These are phyloP conservation scores for Pseudochirops corinnae DNA, from an alignment of 2,797 vertebrate species.

Conservation along the genomic window DNA sequence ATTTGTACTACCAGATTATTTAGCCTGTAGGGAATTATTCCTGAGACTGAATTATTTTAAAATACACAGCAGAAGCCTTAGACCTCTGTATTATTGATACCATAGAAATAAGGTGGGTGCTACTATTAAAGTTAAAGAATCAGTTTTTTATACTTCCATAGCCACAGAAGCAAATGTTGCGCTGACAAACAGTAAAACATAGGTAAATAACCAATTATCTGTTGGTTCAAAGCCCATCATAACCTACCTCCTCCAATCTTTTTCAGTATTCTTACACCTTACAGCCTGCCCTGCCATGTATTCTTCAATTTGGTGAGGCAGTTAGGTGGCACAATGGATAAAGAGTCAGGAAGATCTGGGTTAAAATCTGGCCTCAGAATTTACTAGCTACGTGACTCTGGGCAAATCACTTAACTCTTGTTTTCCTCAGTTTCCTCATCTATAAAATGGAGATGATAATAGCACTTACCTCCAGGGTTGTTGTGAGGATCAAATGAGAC, in stretches of 20 bases:
- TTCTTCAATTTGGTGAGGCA: not conserved
- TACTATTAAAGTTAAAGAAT: constrained; percentile 36
- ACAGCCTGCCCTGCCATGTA: not conserved
- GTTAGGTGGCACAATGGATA: not conserved
- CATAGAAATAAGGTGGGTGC: not conserved
- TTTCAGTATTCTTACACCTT: not conserved
- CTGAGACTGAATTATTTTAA: constrained; percentile 28
- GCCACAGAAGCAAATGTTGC: not conserved
- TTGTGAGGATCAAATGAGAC: not conserved
- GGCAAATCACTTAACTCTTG: not conserved
- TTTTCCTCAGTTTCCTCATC: not conserved
- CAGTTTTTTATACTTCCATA: not conserved
- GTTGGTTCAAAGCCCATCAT: not conserved
- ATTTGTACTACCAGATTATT: not conserved
- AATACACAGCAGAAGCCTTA: not conserved
- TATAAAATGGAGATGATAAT: not conserved
- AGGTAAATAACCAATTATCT: not conserved
- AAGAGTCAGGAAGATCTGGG: not conserved
- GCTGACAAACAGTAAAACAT: not conserved
- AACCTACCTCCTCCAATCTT: not conserved
- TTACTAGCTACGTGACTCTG: not conserved
- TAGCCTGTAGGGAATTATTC: constrained; percentile 25
- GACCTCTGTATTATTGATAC: not conserved
- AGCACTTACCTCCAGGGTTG: not conserved
- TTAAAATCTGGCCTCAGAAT: not conserved